Conservation (phyloP, 2,888 invertebrate genomes). For the Alloscopus bannaensis region DNA sequence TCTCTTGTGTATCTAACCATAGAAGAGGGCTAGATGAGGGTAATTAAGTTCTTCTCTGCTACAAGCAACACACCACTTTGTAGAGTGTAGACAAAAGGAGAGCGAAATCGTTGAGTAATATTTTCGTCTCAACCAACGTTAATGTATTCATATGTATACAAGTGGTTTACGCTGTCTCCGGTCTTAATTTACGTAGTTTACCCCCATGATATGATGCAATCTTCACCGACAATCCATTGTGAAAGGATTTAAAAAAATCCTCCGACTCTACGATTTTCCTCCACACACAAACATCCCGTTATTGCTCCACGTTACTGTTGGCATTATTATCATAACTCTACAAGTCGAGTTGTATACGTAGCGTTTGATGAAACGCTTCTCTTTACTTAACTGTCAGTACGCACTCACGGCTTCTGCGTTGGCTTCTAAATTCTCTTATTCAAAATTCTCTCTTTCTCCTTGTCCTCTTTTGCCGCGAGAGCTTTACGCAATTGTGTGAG, state of each 20-base stretch:
- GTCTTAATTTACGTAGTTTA: slow-evolving; percentile 29
- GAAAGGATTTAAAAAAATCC: slow-evolving; percentile 53
- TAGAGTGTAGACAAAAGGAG: no score
- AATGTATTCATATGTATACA: slow-evolving; percentile 16
- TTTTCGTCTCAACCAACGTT: not conserved
- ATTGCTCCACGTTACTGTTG: slow-evolving; percentile 31
- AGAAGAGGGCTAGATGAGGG: not conserved
- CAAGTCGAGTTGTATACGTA: slow-evolving; percentile 10
- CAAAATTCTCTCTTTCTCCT: slow-evolving; percentile 31
- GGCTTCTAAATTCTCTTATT: slow-evolving; percentile 41
- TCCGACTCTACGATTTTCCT: slow-evolving; percentile 26
- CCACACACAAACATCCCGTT: slow-evolving; percentile 32
- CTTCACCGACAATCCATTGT: slow-evolving; percentile 58
- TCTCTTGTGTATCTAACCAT: no score
- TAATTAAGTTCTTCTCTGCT: slow-evolving; percentile 4
- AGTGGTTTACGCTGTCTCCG: slow-evolving; percentile 28
- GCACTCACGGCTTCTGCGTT: slow-evolving; percentile 11
- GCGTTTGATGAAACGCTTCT: slow-evolving; percentile 38
- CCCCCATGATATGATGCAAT: slow-evolving; percentile 30
- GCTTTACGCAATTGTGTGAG: no score
- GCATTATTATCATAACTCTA: slow-evolving; percentile 48
- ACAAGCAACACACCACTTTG: not conserved
- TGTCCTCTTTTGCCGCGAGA: not conserved
- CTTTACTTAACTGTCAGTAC: slow-evolving; percentile 51
- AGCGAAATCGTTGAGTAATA: no score